Base-by-base conservation (phyloP, 2,797 vertebrate species). In the Tokudaia tokunoshimensis region DNA sequence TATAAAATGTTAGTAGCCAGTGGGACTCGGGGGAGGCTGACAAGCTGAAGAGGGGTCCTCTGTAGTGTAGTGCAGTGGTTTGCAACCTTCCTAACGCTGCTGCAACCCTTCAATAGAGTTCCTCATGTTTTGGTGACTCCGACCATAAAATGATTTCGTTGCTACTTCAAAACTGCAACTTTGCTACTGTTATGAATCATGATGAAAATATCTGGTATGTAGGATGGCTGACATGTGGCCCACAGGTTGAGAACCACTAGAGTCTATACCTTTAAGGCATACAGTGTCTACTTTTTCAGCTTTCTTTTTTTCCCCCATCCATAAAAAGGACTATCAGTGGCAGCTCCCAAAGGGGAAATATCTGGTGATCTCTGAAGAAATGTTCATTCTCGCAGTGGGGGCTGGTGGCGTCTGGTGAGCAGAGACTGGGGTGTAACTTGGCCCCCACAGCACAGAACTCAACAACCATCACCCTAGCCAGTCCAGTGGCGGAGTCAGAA, bases 211-310 rank as follows among this genome's bases (percentile, higher is more conserved):
- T 20, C 9, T 31, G 59, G 44, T 63, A 20, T 47, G 26, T 29
- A 44, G 15, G 15, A 12, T 12, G 47, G 11, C 10, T 84, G 41
- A 20, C 1, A 34, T 20, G 20, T 4, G 3, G 7, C 83, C 20
- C 63, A 67, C 31, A n/a, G 29, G 61, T n/a, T 63, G 61, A 85
- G 44, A 67, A 85, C 44, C 10, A 7, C 31, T 13, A 76, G 19
- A 24, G 7, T 8, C 61, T 67, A 6, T 26, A 17, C 47, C n/a
- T 65, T 0, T 70, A 22, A 85, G 6, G 8, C 34, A 31, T 34
- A 3, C 5, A 1, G 10, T 0, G 0, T 19, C 24, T 11, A 5
- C 41, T 29, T n/a, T 57, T 24, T 81, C 1, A 4, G 4, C 44
- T 15, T 89, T 93, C 87, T 29, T 74, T 44, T 44, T 57, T 57